Base-by-base conservation (phyloP, 2,113 vertebrate species). In the Lampris megalopsis region DNA sequence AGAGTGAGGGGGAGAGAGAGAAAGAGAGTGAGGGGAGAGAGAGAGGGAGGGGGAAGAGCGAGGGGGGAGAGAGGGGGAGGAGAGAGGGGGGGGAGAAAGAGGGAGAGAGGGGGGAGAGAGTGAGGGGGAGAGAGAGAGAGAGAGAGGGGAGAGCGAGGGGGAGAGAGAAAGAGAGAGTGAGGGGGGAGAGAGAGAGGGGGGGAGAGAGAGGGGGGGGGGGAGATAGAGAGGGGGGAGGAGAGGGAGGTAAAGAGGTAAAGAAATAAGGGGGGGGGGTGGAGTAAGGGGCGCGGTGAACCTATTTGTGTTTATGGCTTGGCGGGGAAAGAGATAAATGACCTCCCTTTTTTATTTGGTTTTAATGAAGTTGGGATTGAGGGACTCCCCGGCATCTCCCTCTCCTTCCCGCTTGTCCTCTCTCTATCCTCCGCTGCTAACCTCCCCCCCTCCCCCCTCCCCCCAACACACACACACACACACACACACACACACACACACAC, bases 291-390 rank as follows among this genome's bases (percentile, higher is more conserved):
- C 40, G 77, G 50, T 77, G 65, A 86, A 88, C 88, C 89, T 91
- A 85, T 93, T 93, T 93, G 91, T 94, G 94, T 91, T 92, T 93
- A 91, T 92, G 91, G 90, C 91, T 92, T 93, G 90, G 83, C 79
- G 77, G 86, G 88, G 80, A 93, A 91, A 73, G 89, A 93, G 92
- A 93, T 94, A 92, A 93, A 93, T 94, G 93, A 92, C 92, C 92
- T 84, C 84, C 89, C 62, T 73, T 91, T 92, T 94, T 93, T 94
- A 94, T 94, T 93, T 93, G 91, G 88, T 93, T 94, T 94, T 94
- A 94, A 94, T 93, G 92, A 94, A 94, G 92, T 92, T 87, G 94
- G 94, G 93, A 93, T 86, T 81, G 47, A 87, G 93, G 92, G 94
- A 92, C 84, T 89, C 71, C 89, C 70, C 63, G 69, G 77, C 79